These are phyloP conservation scores for Ambastaia sidthimunki DNA, from an alignment of 2,797 vertebrate species.

Conservation along the genomic window DNA sequence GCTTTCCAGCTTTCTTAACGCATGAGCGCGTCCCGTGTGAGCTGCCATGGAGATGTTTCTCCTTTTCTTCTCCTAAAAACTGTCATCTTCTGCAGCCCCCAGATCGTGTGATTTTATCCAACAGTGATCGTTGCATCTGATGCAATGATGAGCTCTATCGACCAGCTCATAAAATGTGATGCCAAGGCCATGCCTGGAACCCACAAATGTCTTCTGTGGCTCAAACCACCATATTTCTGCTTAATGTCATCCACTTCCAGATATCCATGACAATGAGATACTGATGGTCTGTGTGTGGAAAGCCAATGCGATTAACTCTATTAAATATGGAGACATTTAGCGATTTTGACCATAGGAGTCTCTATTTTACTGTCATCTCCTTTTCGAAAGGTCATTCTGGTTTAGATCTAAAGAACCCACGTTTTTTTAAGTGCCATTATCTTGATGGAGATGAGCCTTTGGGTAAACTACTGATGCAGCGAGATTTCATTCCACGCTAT, in stretches of 20 bases:
- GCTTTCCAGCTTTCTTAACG: not conserved
- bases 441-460: slow-evolving; percentile 53
- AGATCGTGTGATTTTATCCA: slow-evolving; percentile 37
- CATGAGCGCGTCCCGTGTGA: not conserved
- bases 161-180: slow-evolving; percentile 42
- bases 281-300: not conserved
- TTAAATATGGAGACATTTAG: slow-evolving; percentile 46
- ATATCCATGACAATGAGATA: not conserved
- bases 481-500: slow-evolving; percentile 52
- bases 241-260: slow-evolving; percentile 26
- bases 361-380: slow-evolving; percentile 38
- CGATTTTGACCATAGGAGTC: slow-evolving; percentile 29
- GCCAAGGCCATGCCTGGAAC: slow-evolving; percentile 31
- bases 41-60: not conserved
- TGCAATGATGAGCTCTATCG: slow-evolving; percentile 40
- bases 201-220: slow-evolving; percentile 39
- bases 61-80: not conserved
- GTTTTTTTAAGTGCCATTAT: slow-evolving; percentile 53
- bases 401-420: slow-evolving; percentile 47
- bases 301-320: slow-evolving; percentile 27
- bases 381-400: slow-evolving; percentile 49
- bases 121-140: slow-evolving; percentile 40
- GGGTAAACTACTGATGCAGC: slow-evolving; percentile 49
- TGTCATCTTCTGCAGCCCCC: slow-evolving; percentile 8
- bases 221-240: slow-evolving; percentile 44